Percentiles rank a stretch among this genome's conserved stretches.
Evolutionary conservation across 2,113 vertebrate species (phyloP).

Genomic region (Lepidothrix coronata): DNA sequence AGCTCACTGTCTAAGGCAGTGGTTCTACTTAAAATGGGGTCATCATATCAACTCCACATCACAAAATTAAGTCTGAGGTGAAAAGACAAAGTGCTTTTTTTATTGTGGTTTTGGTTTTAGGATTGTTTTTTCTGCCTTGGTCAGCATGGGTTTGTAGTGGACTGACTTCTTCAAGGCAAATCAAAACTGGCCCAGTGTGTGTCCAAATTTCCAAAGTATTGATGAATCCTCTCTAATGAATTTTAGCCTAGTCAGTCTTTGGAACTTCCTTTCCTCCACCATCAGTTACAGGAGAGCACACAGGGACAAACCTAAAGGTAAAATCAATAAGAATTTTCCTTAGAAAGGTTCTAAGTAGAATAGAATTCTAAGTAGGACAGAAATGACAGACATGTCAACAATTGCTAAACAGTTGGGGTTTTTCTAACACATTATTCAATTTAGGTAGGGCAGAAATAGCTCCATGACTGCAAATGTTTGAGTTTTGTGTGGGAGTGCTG

Average conservation of each 20-base stretch:
- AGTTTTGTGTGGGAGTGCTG: background rate
- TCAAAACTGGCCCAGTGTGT: background rate
- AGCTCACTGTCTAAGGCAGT: background rate
- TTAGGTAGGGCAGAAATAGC: background rate
- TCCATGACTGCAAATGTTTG: background rate
- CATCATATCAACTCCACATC: background rate
- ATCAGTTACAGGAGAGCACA: background rate
- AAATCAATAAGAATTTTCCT: background rate
- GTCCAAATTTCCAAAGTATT: background rate
- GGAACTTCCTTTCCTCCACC: background rate
- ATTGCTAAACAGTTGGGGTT: accelerated
- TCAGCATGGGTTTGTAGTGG: background rate
- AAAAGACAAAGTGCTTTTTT: background rate
- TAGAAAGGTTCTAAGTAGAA: background rate
- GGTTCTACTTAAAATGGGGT: background rate
- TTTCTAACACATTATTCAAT: background rate
- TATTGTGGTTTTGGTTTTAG: background rate
- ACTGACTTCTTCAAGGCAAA: background rate
- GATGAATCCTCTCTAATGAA: background rate
- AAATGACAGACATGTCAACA: background rate
- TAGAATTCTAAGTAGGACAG: background rate
- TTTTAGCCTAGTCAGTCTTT: background rate
- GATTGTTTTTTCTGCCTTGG: background rate
- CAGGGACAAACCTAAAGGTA: background rate
- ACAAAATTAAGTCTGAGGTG: background rate